phyloP scores from a whole-genome alignment of 2,797 vertebrate genomes.

The Sebastes taczanowskii region DNA sequence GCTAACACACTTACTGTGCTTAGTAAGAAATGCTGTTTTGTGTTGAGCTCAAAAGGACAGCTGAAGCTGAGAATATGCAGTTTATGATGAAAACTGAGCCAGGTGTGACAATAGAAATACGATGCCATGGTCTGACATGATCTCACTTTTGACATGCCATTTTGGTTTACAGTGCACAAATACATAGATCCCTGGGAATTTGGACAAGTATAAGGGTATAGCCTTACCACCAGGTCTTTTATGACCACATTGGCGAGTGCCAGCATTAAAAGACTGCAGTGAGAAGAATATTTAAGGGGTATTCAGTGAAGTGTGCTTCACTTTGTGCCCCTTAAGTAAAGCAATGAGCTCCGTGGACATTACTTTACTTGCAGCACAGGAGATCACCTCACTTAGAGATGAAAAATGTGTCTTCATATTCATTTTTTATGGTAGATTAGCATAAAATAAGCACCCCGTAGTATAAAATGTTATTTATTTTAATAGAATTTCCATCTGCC shows the following conservation, averaged over 20 bases:
- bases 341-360: slow-evolving; percentile 4
- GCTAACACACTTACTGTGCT: not conserved
- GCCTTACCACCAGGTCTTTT: slow-evolving; percentile 2
- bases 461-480: slow-evolving; percentile 82
- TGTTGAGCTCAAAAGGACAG: not conserved
- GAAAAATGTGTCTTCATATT: slow-evolving; percentile 9
- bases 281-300: not conserved
- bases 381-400: slow-evolving; percentile 1
- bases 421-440: slow-evolving; percentile 30
- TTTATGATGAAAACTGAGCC: not conserved
- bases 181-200: not conserved
- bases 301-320: not conserved
- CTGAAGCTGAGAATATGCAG: not conserved
- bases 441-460: slow-evolving; percentile 64
- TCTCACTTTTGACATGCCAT: not conserved
- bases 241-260: not conserved
- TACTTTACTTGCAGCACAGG: slow-evolving; percentile 1
- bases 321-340: not conserved
- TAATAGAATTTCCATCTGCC: slow-evolving; percentile 78
- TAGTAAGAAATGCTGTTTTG: not conserved
- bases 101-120: slow-evolving; percentile 2
- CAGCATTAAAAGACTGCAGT: not conserved
- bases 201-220: not conserved
- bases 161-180: not conserved
- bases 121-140: not conserved